Evolutionary conservation across 1,140 invertebrate genomes (phyloP).

Genomic region (Neelides sp.): DNA sequence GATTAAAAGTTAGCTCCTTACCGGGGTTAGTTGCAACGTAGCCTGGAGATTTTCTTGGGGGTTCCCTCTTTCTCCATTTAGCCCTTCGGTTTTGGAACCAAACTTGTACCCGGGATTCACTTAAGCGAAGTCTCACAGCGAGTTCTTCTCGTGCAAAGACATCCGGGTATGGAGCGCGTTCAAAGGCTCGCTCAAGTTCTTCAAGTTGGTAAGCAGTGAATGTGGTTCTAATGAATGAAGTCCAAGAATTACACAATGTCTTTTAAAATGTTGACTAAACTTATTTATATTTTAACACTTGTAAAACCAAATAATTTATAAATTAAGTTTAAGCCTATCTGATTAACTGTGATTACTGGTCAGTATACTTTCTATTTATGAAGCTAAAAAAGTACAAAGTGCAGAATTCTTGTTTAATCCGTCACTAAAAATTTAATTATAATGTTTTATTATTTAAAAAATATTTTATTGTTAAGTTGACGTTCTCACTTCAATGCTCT

Average conservation of each 20-base stretch:
- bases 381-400: too few species aligned
- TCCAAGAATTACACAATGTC: background rate
- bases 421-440: too few species aligned
- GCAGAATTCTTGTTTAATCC: too few species aligned
- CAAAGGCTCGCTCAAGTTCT: slow-evolving; percentile 84
- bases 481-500: too few species aligned
- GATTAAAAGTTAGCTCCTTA: too few species aligned
- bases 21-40: slow-evolving; percentile 30
- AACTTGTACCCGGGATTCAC: slow-evolving; percentile 87
- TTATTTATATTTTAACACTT: background rate
- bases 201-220: slow-evolving; percentile 92
- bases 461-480: too few species aligned
- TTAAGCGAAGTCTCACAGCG: slow-evolving; percentile 74
- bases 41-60: slow-evolving; percentile 61
- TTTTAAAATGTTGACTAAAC: background rate
- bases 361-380: too few species aligned
- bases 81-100: slow-evolving; percentile 90
- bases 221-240: slow-evolving; percentile 60
- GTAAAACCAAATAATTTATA: slow-evolving; percentile 2
- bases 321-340: too few species aligned
- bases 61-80: slow-evolving; percentile 96
- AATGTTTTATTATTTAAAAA: too few species aligned
- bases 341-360: too few species aligned
- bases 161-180: slow-evolving; percentile 88
- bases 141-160: slow-evolving; percentile 90